Percentiles rank a stretch among this genome's conserved stretches.
Conservation (phyloP, 2,888 invertebrate species). For the Exocentrus adspersus region DNA sequence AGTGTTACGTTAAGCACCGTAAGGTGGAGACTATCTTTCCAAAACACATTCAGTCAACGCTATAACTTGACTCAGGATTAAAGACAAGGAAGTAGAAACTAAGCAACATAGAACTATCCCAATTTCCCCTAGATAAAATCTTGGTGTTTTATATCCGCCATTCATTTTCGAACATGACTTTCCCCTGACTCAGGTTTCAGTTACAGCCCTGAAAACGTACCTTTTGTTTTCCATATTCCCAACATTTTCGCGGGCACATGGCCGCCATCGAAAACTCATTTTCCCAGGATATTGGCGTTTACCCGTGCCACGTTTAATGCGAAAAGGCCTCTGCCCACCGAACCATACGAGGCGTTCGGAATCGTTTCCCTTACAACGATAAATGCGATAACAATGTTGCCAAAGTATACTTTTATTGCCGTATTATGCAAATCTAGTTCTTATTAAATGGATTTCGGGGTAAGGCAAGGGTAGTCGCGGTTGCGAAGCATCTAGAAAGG, state of each 20-base stretch:
- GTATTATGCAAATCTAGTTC: conserved; percentile 33
- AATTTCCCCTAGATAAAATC: too few relatives aligned
- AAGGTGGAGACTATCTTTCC: too few relatives aligned
- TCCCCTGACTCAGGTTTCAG: neutral
- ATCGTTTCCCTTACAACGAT: conserved; percentile 30
- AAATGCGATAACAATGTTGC: conserved; percentile 36
- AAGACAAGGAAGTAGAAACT: too few relatives aligned
- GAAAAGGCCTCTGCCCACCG: conserved; percentile 12
- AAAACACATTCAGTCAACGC: too few relatives aligned
- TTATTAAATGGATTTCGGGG: conserved; percentile 27
- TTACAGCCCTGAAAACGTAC: neutral
- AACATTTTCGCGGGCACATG: neutral
- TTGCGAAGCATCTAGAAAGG: neutral
- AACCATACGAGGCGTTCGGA: conserved; percentile 24
- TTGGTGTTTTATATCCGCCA: too few relatives aligned
- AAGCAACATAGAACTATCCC: too few relatives aligned
- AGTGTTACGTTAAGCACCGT: too few relatives aligned
- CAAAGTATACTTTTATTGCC: conserved; percentile 28
- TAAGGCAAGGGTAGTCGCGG: too few relatives aligned
- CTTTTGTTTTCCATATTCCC: neutral
- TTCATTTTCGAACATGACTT: too few relatives aligned
- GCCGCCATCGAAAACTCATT: conserved; percentile 14
- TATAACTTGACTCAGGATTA: too few relatives aligned
- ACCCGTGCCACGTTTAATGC: conserved; percentile 15
- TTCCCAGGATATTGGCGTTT: conserved; percentile 21